Base-by-base conservation (phyloP, 2,797 vertebrate genomes). In the Lepus townsendii region DNA sequence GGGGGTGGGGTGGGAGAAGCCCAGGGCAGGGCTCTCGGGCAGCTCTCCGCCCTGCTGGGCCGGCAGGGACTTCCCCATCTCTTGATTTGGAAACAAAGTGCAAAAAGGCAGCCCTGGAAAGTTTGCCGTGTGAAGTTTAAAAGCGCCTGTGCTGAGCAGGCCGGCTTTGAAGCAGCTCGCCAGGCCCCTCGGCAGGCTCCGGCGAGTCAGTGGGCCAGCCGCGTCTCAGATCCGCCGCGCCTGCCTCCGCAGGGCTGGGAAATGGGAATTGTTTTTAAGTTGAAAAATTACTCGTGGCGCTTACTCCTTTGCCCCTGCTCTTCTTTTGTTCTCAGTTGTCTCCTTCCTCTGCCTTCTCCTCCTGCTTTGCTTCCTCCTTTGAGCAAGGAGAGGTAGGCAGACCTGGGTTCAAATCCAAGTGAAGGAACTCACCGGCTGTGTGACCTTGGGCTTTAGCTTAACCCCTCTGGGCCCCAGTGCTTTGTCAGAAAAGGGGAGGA, bases 111-210 rank as follows among this genome's bases (percentile, higher is more conserved):
- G 97, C 97, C 97, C 98, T 97, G 97, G 98, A 98, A 98, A 98
- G 98, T 98, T 98, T 98, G 98, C 98, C 95, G 66, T 98, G 96
- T 98, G 98, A 98, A 98, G 98, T 98, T 98, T 97, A 97, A 98
- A 98, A 98, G 98, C 97, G 95, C 97, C 97, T 95, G 96, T 96
- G 94, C 98, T 93, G 97, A 92, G 97, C 96, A 98, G 98, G 97
- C 98, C 87, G 93, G 95, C 98, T 98, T 98, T 98, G 98, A 98
- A 98, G 98, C 97, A 92, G 96, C 97, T 97, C 71, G 85, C 95
- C 0, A 96, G 97, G 97, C 97, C 96, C 97, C 97, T 98, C 92
- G 88, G 95, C 97, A 98, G 96, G 98, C 98, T 98, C 95, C 97
- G 96, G 97, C 97, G 97, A 98, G 97, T 98, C 97, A 98, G 96